Base-by-base conservation (phyloP, 2,113 vertebrate species). In the Psilopogon haemacephalus region DNA sequence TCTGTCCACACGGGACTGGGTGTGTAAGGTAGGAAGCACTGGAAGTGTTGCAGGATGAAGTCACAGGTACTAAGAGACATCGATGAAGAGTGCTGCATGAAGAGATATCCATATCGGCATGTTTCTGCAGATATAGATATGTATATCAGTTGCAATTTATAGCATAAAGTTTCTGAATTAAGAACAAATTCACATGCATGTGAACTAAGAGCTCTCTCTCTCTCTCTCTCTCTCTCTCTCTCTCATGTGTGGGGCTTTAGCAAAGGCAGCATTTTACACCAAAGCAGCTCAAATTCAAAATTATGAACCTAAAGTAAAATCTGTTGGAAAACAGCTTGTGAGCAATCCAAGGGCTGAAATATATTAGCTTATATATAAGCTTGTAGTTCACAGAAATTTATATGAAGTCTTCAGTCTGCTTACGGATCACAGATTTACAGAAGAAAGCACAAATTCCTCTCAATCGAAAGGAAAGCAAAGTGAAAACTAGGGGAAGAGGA, bases 401-500 rank as follows among this genome's bases (percentile, higher is more conserved):
- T 77, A 74, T 54, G 30, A 91, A 86, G 72, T 79, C 52, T 91
- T 42, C 55, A 58, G 74, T 52, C 46, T 91, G 56, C 79, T 94
- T 89, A 87, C 85, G 79, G 64, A 85, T 71, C 68, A 80, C 60
- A 64, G 78, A 63, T 84, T 93, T 94, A 71, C 24, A 68, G 55
- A 93, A 65, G 42, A 83, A 94, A 91, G 56, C 27, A 76, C 50
- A 92, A 86, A 93, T 73, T 89, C 60, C 35, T 48, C 52, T 94
- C 82, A 80, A 30, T 89, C 75, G 88, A 86, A 86, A 63, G 35
- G 38, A 86, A 4, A 89, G 28, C 11, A 38, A 82, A 90, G 59
- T 30, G 88, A 91, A 94, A 93, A 48, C 15, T 21, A 74, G 30
- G 19, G 27, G 68, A 65, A 76, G 35, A 87, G 67, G 46, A 75